A percentile compares a stretch with the other conserved stretches of the same genome.
phyloP scores from a whole-genome alignment of 2,797 vertebrate species.

The Melanotaenia pygmaea region DNA sequence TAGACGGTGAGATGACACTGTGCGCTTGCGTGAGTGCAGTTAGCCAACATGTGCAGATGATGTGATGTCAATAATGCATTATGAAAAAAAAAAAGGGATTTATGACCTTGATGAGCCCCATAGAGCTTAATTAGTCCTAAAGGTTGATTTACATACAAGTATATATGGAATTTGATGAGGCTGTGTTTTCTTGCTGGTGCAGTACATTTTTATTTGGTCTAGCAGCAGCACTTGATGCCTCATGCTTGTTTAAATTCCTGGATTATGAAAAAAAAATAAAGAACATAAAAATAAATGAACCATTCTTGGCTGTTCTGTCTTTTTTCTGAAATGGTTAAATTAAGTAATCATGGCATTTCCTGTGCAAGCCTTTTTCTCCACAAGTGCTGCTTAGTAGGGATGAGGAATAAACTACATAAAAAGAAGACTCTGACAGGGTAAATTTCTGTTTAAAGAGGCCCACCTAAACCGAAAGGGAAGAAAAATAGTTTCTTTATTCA shows the following conservation, averaged over 20 bases:
- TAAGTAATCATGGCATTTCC: constrained; percentile 42
- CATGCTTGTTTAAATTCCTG: constrained; percentile 31
- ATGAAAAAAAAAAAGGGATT: constrained; percentile 84
- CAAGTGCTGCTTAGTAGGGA: constrained; percentile 20
- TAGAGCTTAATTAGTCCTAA: constrained; percentile 85
- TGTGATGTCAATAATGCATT: constrained; percentile 83
- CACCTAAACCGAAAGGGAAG: constrained; percentile 58
- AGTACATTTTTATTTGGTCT: constrained; percentile 51
- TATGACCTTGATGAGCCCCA: constrained; percentile 83
- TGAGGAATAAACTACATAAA: constrained; percentile 32
- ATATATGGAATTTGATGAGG: constrained; percentile 74
- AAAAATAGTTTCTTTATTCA: constrained; percentile 39
- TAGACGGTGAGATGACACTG: constrained; percentile 82
- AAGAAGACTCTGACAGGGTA: constrained; percentile 49
- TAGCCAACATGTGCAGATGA: constrained; percentile 81
- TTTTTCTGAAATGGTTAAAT: constrained; percentile 37
- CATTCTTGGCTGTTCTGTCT: too few relatives aligned
- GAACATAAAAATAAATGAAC: constrained; percentile 6
- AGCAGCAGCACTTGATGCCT: constrained; percentile 42
- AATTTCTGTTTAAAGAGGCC: constrained; percentile 63
- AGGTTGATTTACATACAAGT: constrained; percentile 83
- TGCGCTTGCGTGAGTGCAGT: constrained; percentile 78
- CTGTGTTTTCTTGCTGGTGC: constrained; percentile 55
- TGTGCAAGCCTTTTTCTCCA: constrained; percentile 43
- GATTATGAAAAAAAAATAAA: constrained; percentile 3